Conservation (phyloP, 2,113 vertebrate species). For the Grallaria varia region DNA sequence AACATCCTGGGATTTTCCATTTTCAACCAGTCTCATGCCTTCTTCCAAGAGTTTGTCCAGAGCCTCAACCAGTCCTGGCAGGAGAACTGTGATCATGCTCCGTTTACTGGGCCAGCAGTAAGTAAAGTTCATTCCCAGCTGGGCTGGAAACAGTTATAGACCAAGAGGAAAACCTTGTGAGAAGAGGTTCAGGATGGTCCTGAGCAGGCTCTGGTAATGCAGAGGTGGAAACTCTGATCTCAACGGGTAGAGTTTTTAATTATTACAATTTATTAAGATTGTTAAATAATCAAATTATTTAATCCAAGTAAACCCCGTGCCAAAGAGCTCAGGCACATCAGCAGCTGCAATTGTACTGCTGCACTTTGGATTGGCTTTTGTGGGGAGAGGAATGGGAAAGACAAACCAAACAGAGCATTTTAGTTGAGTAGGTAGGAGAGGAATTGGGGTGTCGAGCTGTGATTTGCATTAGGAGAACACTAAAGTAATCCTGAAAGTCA, state of each 20-base stretch:
- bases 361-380: background rate
- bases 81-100: slow-evolving; percentile 95
- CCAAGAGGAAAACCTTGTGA: background rate
- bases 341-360: background rate
- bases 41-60: slow-evolving; percentile 93
- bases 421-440: background rate
- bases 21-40: slow-evolving; percentile 93
- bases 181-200: background rate
- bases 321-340: background rate
- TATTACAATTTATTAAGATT: background rate
- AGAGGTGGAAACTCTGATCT: background rate
- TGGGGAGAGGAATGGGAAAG: background rate
- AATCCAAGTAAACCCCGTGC: background rate
- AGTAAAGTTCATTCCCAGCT: slow-evolving; percentile 42
- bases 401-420: background rate
- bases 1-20: slow-evolving; percentile 97
- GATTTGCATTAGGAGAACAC: background rate
- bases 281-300: background rate
- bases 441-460: background rate
- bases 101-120: slow-evolving; percentile 92
- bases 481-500: background rate
- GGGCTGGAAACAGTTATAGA: background rate
- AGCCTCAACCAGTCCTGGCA: slow-evolving; percentile 98
- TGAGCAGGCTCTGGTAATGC: background rate
- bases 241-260: background rate